phyloP scores from a whole-genome alignment of 2,113 vertebrate genomes.

The Athene cunicularia region DNA sequence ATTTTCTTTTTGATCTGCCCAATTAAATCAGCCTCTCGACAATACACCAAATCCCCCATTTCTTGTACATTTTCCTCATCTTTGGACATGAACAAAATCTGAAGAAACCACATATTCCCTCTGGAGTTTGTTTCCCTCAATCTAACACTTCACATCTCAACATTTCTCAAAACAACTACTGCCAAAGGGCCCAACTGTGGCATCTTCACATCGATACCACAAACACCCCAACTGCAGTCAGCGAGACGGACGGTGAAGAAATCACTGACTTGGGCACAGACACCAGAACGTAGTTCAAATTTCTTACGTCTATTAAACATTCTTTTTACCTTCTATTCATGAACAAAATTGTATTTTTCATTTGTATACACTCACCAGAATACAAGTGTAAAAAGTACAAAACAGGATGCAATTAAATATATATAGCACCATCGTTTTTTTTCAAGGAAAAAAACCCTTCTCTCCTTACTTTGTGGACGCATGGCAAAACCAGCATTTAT shows the following conservation, averaged over 20 bases:
- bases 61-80: neutral
- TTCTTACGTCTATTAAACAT: neutral
- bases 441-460: neutral
- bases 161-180: neutral
- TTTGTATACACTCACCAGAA: neutral
- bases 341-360: neutral
- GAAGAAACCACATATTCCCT: neutral
- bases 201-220: neutral
- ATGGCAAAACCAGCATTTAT: slow-evolving; percentile 30
- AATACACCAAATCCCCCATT: neutral
- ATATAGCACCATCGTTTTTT: neutral
- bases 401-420: neutral
- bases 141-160: neutral
- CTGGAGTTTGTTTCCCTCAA: neutral
- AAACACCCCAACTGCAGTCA: neutral
- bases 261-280: neutral
- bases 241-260: neutral
- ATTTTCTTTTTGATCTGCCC: neutral
- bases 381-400: neutral
- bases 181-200: neutral
- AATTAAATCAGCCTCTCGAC: slow-evolving; percentile 2
- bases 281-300: neutral
- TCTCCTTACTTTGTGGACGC: slow-evolving; percentile 16
- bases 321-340: neutral
- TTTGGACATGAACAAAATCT: neutral